Conservation (phyloP, 64 coral and sea anemone genomes). For the Dendrophyllia cribrosa region DNA sequence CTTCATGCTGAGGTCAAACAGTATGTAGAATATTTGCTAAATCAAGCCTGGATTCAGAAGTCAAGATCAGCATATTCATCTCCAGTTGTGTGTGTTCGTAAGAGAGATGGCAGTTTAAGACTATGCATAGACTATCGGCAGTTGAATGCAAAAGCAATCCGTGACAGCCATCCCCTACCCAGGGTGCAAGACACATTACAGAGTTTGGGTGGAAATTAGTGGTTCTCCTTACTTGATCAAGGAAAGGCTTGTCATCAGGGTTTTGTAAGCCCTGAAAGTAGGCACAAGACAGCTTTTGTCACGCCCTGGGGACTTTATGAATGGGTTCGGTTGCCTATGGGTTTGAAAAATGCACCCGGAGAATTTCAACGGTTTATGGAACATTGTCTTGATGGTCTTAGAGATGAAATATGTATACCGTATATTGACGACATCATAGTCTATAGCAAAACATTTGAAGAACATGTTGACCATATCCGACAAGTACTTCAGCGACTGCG, state of each 20-base stretch:
- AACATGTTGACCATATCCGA: conserved; percentile 1
- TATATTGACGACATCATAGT: conserved; percentile 35
- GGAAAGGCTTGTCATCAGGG: conserved; percentile 46
- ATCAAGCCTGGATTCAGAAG: conserved; percentile 22
- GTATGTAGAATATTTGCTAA: conserved; percentile 37
- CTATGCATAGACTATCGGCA: conserved; percentile 28
- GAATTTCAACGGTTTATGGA: conserved; percentile 37
- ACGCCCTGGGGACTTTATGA: background rate
- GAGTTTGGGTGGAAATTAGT: conserved; percentile 43
- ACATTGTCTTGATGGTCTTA: conserved; percentile 1
- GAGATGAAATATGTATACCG: conserved; percentile 25
- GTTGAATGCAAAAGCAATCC: conserved; percentile 13
- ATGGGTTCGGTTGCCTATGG: background rate
- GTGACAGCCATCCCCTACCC: conserved; percentile 43
- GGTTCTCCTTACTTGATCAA: conserved; percentile 38
- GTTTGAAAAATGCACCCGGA: conserved; percentile 19
- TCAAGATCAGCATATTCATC: conserved; percentile 28
- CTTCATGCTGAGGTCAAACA: conserved; percentile 37
- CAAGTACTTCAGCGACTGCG: background rate
- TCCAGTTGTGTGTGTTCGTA: conserved; percentile 24
- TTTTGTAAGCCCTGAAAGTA: background rate
- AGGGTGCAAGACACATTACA: conserved; percentile 24
- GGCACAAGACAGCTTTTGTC: background rate
- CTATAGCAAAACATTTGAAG: conserved; percentile 12
- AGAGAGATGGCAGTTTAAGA: conserved; percentile 34